Base-by-base conservation (phyloP, 2,797 vertebrate genomes). In the Pipistrellus nathusii region DNA sequence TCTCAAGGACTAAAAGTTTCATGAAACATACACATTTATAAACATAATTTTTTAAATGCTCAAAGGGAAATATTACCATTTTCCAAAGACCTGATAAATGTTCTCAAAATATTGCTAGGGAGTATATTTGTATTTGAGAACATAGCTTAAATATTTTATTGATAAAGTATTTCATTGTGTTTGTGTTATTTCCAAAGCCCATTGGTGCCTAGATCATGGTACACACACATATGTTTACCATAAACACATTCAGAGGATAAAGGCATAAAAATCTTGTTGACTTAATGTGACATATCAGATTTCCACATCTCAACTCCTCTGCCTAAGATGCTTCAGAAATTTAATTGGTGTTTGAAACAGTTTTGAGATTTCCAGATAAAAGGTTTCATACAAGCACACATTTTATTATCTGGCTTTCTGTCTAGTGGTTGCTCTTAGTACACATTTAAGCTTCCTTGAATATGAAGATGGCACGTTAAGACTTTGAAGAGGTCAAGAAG, bases 401-500 rank as follows among this genome's bases (percentile, higher is more conserved):
- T 92, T 88, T 77, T 87, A 90, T 85, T 93, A 86, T 76, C 80
- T 73, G 66, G 32, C 75, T 96, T 87, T 96, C 82, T 94, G 48
- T 88, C 73, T 95, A 30, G 57, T 88, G 68, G 80, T 71, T 93
- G 32, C 53, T 84, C 25, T 81, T 57, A 30, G 23, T 35, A 30
- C 73, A 92, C 44, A 82, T 13, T 85, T 83, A 85, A 86, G 55
- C 46, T 75, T 94, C 46, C 57, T 93, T 76, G 7, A 77, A 59
- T 81, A 66, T 41, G 64, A 64, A 55, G 32, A 35, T 81, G 72
- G 32, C 32, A 41, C 53, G 41, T 51, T 91, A 88, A 90, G 30
- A 68, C 27, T 59, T 0, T 66, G 11, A 77, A 91, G 66, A 88
- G 30, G 18, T 80, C 59, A 82, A 69, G 85, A 90, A 86, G 48